phyloP scores from a whole-genome alignment of 2,113 vertebrate genomes.

The Oryctolagus cuniculus region mOryCun1.1 NC_091439.1:32066001-32066500 shows the following conservation, averaged over 20 bases:
- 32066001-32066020: no score
- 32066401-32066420: neutral
- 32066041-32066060: no score
- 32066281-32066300: neutral
- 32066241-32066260: neutral
- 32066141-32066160: no score
- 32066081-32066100: no score
- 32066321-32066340: neutral
- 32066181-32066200: no score
- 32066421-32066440: neutral
- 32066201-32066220: no score
- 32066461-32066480: neutral
- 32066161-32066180: no score
- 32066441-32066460: neutral
- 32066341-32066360: conserved; percentile 18
- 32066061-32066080: no score
- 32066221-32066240: no score
- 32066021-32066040: no score
- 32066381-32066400: neutral
- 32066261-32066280: neutral
- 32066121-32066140: no score
- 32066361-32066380: neutral
- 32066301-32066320: neutral
- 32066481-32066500: neutral
- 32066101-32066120: no score